Evolutionary conservation across 2,113 vertebrate species (phyloP).

Genomic region (Semicossyphus pulcher): DNA sequence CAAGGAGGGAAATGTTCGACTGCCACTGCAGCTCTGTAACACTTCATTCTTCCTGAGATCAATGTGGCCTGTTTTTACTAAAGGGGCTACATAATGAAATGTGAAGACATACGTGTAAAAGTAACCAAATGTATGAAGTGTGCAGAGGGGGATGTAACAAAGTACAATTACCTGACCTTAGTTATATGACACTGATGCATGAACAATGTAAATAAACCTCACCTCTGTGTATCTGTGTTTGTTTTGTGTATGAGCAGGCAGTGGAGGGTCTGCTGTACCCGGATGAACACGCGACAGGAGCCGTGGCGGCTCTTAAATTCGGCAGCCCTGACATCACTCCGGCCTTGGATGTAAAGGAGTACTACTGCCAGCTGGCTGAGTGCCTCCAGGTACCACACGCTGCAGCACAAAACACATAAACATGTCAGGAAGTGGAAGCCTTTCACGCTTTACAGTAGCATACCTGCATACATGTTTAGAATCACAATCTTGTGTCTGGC

Average conservation of each 20-base stretch:
- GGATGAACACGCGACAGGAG: conserved; percentile 38
- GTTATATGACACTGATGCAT: neutral
- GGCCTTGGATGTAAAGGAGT: conserved; percentile 76
- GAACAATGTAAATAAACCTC: neutral
- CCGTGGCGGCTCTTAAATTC: conserved; percentile 65
- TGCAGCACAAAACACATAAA: conserved; percentile 44
- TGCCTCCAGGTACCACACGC: conserved; percentile 76
- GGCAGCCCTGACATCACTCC: conserved; percentile 75
- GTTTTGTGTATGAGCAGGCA: conserved; percentile 57
- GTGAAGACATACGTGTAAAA: conserved; percentile 45
- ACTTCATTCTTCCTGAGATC: conserved; percentile 55
- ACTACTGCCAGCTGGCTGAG: conserved; percentile 79
- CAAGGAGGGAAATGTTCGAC: conserved; percentile 35
- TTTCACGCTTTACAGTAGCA: conserved; percentile 22
- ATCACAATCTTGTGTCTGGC: conserved; percentile 4
- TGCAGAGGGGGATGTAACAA: neutral
- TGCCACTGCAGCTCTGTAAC: conserved; percentile 49
- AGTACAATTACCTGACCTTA: neutral
- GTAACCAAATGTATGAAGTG: conserved; percentile 4
- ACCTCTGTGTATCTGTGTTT: conserved; percentile 23
- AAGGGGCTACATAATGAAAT: conserved; percentile 34
- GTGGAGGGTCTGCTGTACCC: conserved; percentile 66
- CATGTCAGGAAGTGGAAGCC: conserved; percentile 29
- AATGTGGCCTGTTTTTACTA: conserved; percentile 4
- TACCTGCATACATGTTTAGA: neutral